Evolutionary conservation across 2,113 vertebrate species (phyloP).

Genomic region (Alethe castanea): DNA sequence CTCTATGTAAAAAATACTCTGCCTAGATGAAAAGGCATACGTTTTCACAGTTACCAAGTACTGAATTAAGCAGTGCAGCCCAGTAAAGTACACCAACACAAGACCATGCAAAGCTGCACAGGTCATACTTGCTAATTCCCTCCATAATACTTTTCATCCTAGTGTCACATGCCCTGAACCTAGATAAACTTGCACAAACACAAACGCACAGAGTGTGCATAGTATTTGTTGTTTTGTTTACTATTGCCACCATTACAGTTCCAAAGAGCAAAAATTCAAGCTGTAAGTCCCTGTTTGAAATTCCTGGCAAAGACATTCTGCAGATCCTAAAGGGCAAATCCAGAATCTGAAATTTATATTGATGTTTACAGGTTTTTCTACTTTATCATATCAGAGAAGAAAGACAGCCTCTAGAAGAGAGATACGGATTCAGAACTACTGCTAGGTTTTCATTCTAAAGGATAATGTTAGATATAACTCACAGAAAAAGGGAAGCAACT

Average conservation of each 20-base stretch:
- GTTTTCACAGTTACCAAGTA: not conserved
- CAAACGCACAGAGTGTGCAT: not conserved
- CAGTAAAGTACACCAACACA: not conserved
- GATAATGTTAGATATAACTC: not conserved
- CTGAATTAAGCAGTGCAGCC: not conserved
- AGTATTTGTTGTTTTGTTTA: not conserved
- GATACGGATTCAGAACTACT: not conserved
- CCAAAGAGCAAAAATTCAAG: not conserved
- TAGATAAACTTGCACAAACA: not conserved
- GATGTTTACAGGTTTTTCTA: not conserved
- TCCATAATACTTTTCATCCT: not conserved
- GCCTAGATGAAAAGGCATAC: not conserved
- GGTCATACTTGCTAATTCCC: fast-evolving
- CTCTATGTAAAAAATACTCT: not conserved
- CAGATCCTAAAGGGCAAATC: not conserved
- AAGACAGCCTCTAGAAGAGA: not conserved
- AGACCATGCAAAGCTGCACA: not conserved
- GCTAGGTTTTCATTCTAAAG: not conserved
- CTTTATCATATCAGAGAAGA: not conserved
- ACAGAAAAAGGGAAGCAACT: not conserved
- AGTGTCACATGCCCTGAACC: not conserved
- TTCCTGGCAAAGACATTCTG: not conserved
- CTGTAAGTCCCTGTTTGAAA: not conserved
- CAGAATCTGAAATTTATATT: not conserved
- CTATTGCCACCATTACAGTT: fast-evolving